A percentile compares a stretch with the other conserved stretches of the same genome.
These are phyloP conservation scores for Parascotia fuliginaria DNA, from an alignment of 2,888 invertebrate species.

Conservation along the genomic window DNA sequence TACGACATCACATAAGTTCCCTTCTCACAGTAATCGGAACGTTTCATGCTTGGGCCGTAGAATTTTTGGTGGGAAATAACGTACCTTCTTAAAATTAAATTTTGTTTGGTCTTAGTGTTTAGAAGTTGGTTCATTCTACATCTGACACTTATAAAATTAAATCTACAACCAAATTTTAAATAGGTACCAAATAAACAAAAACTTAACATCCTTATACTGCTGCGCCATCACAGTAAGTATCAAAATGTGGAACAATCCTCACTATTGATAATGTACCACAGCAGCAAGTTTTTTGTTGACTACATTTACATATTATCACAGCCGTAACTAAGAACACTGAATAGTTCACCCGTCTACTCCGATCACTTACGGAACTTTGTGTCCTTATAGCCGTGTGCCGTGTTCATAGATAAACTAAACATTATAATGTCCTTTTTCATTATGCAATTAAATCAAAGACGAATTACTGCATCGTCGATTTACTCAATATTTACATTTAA, in stretches of 20 bases:
- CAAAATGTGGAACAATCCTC: constrained; percentile 20
- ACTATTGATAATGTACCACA: constrained; percentile 24
- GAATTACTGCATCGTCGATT: constrained; percentile 5
- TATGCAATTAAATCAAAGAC: constrained; percentile 10
- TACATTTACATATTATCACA: constrained; percentile 66
- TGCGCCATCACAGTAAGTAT: constrained; percentile 32
- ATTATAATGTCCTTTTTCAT: constrained; percentile 30
- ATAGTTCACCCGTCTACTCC: constrained; percentile 9
- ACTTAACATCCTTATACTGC: constrained; percentile 1
- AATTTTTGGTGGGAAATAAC: constrained; percentile 32
- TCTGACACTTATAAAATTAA: constrained; percentile 28
- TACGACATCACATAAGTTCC: constrained; percentile 23
- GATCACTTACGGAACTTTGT: constrained; percentile 8
- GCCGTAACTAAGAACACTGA: constrained; percentile 64
- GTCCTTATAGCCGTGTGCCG: constrained; percentile 6
- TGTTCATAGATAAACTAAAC: constrained; percentile 28
- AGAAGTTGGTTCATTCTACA: constrained; percentile 18
- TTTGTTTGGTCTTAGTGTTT: constrained; percentile 15
- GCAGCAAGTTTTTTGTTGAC: constrained; percentile 27
- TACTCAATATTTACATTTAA: neutral
- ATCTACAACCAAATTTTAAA: neutral
- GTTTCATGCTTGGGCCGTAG: constrained; percentile 5
- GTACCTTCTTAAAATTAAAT: constrained; percentile 7
- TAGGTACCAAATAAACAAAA: no score
- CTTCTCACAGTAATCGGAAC: constrained; percentile 4